These are phyloP conservation scores for Rhyacophila evoluta DNA, from an alignment of 2,888 invertebrate genomes.

Conservation along the genomic window DNA sequence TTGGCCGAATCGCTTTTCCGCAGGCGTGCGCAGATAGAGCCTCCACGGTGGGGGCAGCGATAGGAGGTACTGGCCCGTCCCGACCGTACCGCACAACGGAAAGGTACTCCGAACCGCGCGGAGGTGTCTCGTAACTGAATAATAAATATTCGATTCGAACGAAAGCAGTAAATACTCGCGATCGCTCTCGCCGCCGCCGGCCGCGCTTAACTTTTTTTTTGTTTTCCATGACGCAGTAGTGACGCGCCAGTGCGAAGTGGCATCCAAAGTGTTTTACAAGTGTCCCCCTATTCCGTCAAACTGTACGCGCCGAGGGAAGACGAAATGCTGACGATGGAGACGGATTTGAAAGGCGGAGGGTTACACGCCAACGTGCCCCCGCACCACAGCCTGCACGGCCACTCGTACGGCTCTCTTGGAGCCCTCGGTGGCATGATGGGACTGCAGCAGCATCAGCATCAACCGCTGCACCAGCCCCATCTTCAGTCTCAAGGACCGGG, in stretches of 20 bases:
- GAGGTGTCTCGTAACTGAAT: conserved; percentile 57
- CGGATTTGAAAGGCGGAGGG: conserved; percentile 90
- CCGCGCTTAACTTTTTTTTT: conserved; percentile 53
- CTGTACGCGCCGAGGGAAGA: conserved; percentile 87
- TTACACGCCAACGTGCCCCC: conserved; percentile 89
- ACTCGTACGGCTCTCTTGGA: conserved; percentile 80
- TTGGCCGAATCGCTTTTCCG: conserved; percentile 31
- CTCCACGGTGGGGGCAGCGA: conserved; percentile 59
- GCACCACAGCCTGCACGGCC: conserved; percentile 80
- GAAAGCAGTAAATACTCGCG: conserved; percentile 49
- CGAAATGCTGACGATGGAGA: conserved; percentile 93
- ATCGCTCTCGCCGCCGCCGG: conserved; percentile 59
- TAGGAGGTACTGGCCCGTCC: conserved; percentile 43
- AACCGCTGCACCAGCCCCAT: conserved; percentile 74
- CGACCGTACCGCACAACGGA: conserved; percentile 64
- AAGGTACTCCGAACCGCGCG: conserved; percentile 63
- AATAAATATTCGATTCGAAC: conserved; percentile 12
- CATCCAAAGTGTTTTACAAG: conserved; percentile 59
- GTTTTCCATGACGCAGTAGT: conserved; percentile 64
- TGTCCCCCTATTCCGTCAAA: conserved; percentile 69
- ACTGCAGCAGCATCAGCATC: conserved; percentile 75
- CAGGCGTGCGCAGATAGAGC: conserved; percentile 53
- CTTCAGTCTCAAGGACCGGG: conserved; percentile 62
- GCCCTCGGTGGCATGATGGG: conserved; percentile 78
- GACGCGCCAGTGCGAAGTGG: conserved; percentile 56